A percentile compares a stretch with the other conserved stretches of the same genome.
Evolutionary conservation across 2,888 invertebrate species (phyloP).

Genomic region (Drosophila melanosoma): DNA sequence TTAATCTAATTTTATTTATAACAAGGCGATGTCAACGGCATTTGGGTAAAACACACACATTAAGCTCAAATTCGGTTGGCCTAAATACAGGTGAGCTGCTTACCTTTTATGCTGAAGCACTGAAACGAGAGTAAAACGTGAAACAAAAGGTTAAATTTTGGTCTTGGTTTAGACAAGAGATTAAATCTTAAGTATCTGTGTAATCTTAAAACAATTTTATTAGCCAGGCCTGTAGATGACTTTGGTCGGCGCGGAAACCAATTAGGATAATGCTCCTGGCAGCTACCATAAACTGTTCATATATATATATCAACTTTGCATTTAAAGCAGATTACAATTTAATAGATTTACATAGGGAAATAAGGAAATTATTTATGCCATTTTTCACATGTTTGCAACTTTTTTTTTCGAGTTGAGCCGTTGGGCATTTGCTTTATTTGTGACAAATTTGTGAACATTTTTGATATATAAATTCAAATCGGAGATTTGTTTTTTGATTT

Average conservation of each 20-base stretch:
- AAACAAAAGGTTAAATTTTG: constrained; percentile 56
- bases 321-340: constrained; percentile 52
- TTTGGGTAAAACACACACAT: constrained; percentile 41
- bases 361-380: constrained; percentile 38
- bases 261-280: constrained; percentile 68
- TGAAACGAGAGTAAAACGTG: constrained; percentile 49
- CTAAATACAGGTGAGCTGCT: constrained; percentile 39
- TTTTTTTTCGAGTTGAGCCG: constrained; percentile 9
- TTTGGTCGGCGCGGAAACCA: constrained; percentile 41
- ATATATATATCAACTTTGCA: constrained; percentile 19
- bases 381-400: constrained; percentile 28
- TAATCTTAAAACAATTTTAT: constrained; percentile 72
- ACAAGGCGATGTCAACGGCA: constrained; percentile 34
- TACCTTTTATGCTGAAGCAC: constrained; percentile 62
- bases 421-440: constrained; percentile 19
- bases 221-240: constrained; percentile 33
- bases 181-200: constrained; percentile 65
- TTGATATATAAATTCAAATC: constrained; percentile 41
- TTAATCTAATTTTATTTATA: constrained; percentile 44
- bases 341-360: constrained; percentile 46
- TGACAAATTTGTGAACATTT: constrained; percentile 26
- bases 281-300: constrained; percentile 24
- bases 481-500: not conserved
- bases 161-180: constrained; percentile 51
- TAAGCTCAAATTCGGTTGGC: constrained; percentile 29